Conservation (phyloP, 2,113 vertebrate genomes). For the Misgurnus mizolepis region DNA sequence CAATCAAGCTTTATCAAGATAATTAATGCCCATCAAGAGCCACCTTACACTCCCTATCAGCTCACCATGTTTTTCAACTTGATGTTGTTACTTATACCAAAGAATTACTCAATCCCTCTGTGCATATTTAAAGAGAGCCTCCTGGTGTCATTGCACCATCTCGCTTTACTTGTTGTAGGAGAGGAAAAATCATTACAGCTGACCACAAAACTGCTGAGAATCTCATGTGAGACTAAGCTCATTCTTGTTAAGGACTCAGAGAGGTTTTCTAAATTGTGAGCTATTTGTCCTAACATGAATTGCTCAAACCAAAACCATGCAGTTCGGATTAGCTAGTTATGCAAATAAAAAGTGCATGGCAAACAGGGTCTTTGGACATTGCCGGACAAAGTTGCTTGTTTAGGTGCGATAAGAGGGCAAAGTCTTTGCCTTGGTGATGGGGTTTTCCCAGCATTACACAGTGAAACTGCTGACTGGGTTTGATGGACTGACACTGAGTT, state of each 20-base stretch:
- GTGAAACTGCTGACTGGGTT: slow-evolving; percentile 52
- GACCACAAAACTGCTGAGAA: slow-evolving; percentile 39
- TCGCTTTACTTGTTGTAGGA: slow-evolving; percentile 35
- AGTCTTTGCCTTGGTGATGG: slow-evolving; percentile 54
- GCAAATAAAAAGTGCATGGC: slow-evolving; percentile 56
- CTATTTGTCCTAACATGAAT: neutral
- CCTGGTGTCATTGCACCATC: slow-evolving; percentile 39
- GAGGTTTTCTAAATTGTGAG: neutral
- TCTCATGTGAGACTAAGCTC: slow-evolving; percentile 13
- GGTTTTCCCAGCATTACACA: slow-evolving; percentile 9
- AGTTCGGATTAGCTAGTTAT: slow-evolving; percentile 58
- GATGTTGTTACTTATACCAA: slow-evolving; percentile 47
- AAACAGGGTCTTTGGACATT: slow-evolving; percentile 70
- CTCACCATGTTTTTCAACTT: slow-evolving; percentile 32
- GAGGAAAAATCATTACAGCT: slow-evolving; percentile 26
- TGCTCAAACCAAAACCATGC: neutral
- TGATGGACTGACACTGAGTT: slow-evolving; percentile 40
- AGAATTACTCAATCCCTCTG: slow-evolving; percentile 44
- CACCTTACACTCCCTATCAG: slow-evolving; percentile 37
- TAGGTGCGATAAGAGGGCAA: slow-evolving; percentile 66
- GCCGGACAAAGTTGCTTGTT: slow-evolving; percentile 58
- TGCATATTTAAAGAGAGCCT: slow-evolving; percentile 60
- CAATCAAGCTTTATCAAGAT: slow-evolving; percentile 27
- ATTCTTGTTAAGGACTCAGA: neutral
- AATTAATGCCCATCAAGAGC: slow-evolving; percentile 34